phyloP scores from a whole-genome alignment of 1,140 invertebrate genomes.

The Trachymyrmex septentrionalis region DNA sequence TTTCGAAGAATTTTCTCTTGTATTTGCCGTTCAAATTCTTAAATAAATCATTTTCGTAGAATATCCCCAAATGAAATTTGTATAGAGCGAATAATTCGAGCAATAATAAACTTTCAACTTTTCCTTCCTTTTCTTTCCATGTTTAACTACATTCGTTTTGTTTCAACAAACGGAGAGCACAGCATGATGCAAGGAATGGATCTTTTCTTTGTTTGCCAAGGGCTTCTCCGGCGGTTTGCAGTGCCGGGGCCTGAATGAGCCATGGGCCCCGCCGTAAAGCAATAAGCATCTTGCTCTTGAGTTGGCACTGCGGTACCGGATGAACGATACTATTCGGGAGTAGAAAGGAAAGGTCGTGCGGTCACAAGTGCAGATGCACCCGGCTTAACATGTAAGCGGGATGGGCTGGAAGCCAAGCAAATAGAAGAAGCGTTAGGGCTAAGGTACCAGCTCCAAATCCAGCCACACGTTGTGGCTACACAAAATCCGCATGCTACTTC shows the following conservation, averaged over 20 bases:
- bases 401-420: slow-evolving; percentile 30
- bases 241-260: background rate
- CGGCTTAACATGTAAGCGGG: background rate
- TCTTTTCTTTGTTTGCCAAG: background rate
- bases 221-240: background rate
- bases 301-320: slow-evolving; percentile 57
- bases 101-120: background rate
- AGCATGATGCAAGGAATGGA: background rate
- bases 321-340: background rate
- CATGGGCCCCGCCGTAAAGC: background rate
- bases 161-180: background rate
- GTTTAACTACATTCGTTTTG: background rate
- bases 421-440: slow-evolving; percentile 46
- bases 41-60: too few species aligned
- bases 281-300: background rate
- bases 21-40: too few species aligned
- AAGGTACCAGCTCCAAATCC: slow-evolving; percentile 25
- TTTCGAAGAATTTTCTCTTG: too few species aligned
- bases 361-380: slow-evolving; percentile 69
- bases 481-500: slow-evolving; percentile 39
- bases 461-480: slow-evolving; percentile 26
- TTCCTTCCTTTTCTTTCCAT: background rate
- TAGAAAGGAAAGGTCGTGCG: slow-evolving; percentile 65
- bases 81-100: background rate
- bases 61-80: background rate